Evolutionary conservation across 1,140 invertebrate genomes (phyloP), one percentile per base, ranked within the genome.

Genomic region (Sarcophaga bullata): DNA sequence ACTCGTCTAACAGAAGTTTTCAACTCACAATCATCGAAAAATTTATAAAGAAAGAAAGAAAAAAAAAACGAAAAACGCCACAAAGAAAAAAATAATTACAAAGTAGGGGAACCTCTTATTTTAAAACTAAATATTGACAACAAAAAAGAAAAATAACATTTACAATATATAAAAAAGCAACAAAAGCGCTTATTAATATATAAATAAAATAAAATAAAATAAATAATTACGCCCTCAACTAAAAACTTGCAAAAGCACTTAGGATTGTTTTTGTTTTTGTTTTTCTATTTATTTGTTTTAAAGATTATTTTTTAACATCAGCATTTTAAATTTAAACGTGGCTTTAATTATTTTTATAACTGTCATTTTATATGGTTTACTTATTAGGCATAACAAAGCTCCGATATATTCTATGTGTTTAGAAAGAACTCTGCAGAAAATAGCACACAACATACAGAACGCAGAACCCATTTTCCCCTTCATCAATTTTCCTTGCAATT

Each of bases 141-240:
- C 4, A 19, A 25, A 68, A 68, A 68, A 68, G 4, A 4, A 37
- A 37, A 52, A n/a, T 19, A 68, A 68, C 19, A 6, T 68, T 62
- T 62, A 68, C 17, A 68, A 68, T 9, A 25, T 19, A 68, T n/a
- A 62, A 62, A 62, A 62, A n/a, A 62, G 17, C 9, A 62, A 62
- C 15, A 58, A 58, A 7, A 68, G 19, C 62, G 62, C 62, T 68
- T 68, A 68, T 68, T 68, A 68, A 68, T 68, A 25, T 68, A 25
- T 25, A 15, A 19, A 68, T 19, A 19, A 68, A 68, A 68, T 58
- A 8, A 68, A 37, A 3, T 68, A 68, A 68, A 62, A 19, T 25
- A 68, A 68, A 68, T 19, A n/a, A 68, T 58, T 58, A n/a, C 4
- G 25, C 13, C 11, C 8, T 52, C 9, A 52, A 1, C 6, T 52